Percentiles rank a stretch among this genome's conserved stretches.
Evolutionary conservation across 2,888 invertebrate genomes (phyloP).

Genomic region (Bellardia bayeri): DNA sequence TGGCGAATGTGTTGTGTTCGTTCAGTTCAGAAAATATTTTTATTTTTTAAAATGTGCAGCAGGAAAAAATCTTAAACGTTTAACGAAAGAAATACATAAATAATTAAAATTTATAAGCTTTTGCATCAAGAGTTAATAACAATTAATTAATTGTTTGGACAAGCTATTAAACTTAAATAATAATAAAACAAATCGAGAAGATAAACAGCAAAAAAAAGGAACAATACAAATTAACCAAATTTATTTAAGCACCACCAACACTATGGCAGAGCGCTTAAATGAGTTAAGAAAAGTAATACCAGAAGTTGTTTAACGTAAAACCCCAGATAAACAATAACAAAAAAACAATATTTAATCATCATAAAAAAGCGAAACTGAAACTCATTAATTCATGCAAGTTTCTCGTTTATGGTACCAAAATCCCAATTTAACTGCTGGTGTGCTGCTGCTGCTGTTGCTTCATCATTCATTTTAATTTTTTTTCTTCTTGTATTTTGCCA

Average conservation of each 20-base stretch:
- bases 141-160: conserved; percentile 64
- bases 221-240: neutral
- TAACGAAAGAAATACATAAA: conserved; percentile 9
- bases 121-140: conserved; percentile 30
- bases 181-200: neutral
- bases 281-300: neutral
- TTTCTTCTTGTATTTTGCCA: neutral
- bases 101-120: conserved; percentile 22
- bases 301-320: conserved; percentile 11
- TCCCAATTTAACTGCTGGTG: conserved; percentile 12
- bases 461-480: conserved; percentile 10
- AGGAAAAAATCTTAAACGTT: neutral
- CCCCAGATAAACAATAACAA: neutral
- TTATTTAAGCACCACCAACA: neutral
- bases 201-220: conserved; percentile 1
- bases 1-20: neutral
- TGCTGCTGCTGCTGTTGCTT: neutral
- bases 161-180: conserved; percentile 39
- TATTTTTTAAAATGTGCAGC: neutral
- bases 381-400: conserved; percentile 32
- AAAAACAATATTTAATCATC: conserved; percentile 14
- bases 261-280: neutral
- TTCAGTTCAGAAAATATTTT: too few relatives aligned
- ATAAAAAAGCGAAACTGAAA: conserved; percentile 20
- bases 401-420: neutral